These are phyloP conservation scores for Diplodus sargus DNA, from an alignment of 2,797 vertebrate genomes.

Conservation along the genomic window DNA sequence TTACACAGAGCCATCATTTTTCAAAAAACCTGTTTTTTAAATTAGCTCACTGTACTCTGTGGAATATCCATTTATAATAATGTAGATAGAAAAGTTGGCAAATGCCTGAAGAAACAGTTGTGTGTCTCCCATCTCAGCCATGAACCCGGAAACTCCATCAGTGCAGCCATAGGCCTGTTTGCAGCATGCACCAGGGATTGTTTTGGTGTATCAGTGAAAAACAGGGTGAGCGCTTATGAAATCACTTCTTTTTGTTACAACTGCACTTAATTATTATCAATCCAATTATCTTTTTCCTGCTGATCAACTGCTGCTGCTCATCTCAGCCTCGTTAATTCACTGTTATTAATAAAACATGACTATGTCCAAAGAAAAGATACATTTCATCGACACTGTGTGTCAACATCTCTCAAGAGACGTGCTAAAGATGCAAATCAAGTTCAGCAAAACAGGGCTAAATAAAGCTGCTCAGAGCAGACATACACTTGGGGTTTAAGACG, in stretches of 20 bases:
- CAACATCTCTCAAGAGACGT: background rate
- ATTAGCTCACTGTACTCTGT: background rate
- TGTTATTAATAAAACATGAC: background rate
- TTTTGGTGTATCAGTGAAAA: background rate
- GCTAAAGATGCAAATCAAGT: conserved; percentile 24
- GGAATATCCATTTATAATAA: background rate
- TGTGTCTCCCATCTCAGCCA: background rate
- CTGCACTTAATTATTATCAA: background rate
- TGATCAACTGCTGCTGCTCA: background rate
- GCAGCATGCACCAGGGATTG: background rate
- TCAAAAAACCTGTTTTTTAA: background rate
- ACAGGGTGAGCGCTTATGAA: background rate
- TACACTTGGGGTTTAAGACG: conserved; percentile 23
- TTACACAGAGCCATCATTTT: background rate
- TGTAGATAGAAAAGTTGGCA: background rate
- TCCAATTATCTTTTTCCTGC: background rate
- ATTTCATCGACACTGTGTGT: background rate
- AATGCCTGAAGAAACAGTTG: background rate
- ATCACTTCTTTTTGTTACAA: background rate
- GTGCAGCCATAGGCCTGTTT: background rate
- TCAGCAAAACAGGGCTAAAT: conserved; percentile 25
- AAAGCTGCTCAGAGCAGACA: conserved; percentile 28
- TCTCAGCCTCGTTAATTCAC: background rate
- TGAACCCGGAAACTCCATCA: too few relatives aligned
- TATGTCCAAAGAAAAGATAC: background rate